phyloP scores from a whole-genome alignment of 30 jellyfish, hydroid and myxozoan genomes.

The Turritopsis dohrnii region DNA sequence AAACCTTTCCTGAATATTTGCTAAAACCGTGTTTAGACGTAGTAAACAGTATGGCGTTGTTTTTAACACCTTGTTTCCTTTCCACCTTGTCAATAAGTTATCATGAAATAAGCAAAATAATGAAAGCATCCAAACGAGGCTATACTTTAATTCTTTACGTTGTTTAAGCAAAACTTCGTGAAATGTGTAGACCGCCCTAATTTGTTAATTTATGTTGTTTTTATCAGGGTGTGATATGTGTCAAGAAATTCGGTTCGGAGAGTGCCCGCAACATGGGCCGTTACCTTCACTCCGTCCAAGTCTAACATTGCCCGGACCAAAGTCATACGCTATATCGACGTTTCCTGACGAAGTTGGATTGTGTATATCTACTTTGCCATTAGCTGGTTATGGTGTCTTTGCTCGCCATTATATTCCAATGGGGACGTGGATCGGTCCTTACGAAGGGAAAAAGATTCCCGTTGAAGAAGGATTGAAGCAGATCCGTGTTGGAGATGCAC shows the following conservation, averaged over 20 bases:
- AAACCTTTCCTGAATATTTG: not conserved
- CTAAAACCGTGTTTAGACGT: no score
- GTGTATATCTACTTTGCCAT: constrained; percentile 81
- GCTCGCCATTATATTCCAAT: constrained; percentile 88
- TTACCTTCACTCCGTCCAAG: constrained; percentile 63
- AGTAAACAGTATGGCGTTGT: no score
- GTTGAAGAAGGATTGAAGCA: constrained; percentile 85
- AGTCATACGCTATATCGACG: constrained; percentile 87
- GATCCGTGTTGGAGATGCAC: constrained; percentile 64
- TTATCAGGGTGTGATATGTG: constrained; percentile 98
- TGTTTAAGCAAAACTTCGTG: no score
- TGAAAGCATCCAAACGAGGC: no score
- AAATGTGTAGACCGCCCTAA: no score
- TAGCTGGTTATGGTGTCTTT: constrained; percentile 96
- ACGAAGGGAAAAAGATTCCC: constrained; percentile 82
- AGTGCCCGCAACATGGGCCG: constrained; percentile 93
- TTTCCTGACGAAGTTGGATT: constrained; percentile 98
- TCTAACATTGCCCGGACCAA: constrained; percentile 71
- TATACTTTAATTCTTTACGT: not conserved
- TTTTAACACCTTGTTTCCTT: no score
- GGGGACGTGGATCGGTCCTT: constrained; percentile 99
- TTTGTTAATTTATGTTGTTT: no score
- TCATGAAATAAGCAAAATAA: no score
- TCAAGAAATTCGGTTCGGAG: constrained; percentile 95
- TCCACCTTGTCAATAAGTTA: no score